These are phyloP conservation scores for Corvus hawaiiensis DNA, from an alignment of 2,113 vertebrate genomes.

Conservation along the genomic window DNA sequence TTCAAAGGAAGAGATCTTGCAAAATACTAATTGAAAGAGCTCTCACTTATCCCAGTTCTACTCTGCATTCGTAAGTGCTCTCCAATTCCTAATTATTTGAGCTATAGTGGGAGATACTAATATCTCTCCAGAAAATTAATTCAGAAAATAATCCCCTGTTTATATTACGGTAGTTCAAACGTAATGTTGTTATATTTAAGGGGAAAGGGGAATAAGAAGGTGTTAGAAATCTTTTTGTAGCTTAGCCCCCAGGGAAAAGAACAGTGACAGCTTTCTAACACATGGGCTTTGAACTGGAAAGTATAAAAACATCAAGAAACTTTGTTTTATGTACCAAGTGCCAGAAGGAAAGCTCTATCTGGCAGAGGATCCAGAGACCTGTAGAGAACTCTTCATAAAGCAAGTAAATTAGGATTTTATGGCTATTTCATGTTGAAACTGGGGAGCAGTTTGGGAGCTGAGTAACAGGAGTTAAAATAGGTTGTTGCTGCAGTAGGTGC, in stretches of 20 bases:
- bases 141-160: not conserved
- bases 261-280: not conserved
- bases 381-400: not conserved
- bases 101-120: not conserved
- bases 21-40: constrained; percentile 14
- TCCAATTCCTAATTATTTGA: not conserved
- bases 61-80: not conserved
- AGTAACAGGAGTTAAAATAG: not conserved
- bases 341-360: not conserved
- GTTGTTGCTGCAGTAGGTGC: not conserved
- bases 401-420: not conserved
- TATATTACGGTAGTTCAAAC: not conserved
- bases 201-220: not conserved
- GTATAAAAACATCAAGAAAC: not conserved
- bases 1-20: not conserved
- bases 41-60: not conserved
- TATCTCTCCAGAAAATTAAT: constrained; percentile 21
- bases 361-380: not conserved
- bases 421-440: not conserved
- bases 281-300: not conserved
- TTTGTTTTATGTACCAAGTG: not conserved
- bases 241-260: not conserved
- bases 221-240: not conserved
- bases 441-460: not conserved
- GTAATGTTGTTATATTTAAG: not conserved